These are phyloP conservation scores for Lepidurus arcticus DNA, from an alignment of 1,140 invertebrate genomes.

Conservation along the genomic window DNA sequence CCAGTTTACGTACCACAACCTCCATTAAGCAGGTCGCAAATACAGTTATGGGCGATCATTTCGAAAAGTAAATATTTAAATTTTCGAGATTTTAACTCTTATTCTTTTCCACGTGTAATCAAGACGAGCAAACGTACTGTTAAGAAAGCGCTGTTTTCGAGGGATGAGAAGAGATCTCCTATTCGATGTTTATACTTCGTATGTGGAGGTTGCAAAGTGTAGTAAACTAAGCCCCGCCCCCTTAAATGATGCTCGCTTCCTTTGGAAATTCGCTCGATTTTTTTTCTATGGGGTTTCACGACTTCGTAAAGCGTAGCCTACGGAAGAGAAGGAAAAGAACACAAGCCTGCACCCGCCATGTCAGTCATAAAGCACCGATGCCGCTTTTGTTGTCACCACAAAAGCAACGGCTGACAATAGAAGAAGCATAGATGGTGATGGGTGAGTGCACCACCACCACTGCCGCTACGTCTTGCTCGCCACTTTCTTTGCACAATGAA, in stretches of 20 bases:
- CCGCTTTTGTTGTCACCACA: constrained; percentile 21
- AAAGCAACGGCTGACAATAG: constrained; percentile 21
- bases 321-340: background rate
- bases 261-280: background rate
- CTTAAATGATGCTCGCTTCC: background rate
- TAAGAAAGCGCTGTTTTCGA: too few relatives aligned
- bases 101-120: too few relatives aligned
- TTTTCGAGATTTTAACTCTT: too few relatives aligned
- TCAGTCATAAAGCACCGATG: constrained; percentile 17
- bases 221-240: background rate
- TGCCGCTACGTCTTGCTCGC: background rate
- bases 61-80: too few relatives aligned
- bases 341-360: constrained; percentile 2
- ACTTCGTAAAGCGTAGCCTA: background rate
- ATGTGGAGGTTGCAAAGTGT: background rate
- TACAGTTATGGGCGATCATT: too few relatives aligned
- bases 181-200: background rate
- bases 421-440: constrained; percentile 18
- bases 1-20: too few relatives aligned
- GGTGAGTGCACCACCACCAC: constrained; percentile 18
- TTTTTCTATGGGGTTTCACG: background rate
- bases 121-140: too few relatives aligned
- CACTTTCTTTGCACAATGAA: constrained; percentile 19
- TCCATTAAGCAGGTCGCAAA: too few relatives aligned
- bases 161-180: background rate